Evolutionary conservation across 2,797 vertebrate species (phyloP).

Genomic region (Pterois miles): DNA sequence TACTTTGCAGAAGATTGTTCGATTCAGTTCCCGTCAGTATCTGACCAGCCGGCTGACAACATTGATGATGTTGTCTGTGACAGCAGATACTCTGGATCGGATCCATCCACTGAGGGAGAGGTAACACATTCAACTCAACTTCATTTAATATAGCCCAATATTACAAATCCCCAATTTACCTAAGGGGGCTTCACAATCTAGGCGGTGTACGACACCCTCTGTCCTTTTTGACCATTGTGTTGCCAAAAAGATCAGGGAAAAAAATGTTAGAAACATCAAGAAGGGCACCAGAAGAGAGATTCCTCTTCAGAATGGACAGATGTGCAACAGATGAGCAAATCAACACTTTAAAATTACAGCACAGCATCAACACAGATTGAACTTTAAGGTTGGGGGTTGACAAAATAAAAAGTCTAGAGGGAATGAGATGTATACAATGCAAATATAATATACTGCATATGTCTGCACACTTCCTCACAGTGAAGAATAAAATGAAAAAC

Average conservation of each 20-base stretch:
- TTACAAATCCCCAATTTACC: not conserved
- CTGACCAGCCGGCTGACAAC: slow-evolving; percentile 75
- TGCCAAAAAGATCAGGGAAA: too few relatives aligned
- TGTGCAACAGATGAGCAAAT: too few relatives aligned
- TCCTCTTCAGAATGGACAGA: not conserved
- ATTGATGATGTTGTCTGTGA: slow-evolving; percentile 89
- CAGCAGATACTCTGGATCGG: slow-evolving; percentile 88
- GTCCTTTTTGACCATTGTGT: too few relatives aligned
- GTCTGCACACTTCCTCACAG: too few relatives aligned
- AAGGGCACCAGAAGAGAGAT: not conserved
- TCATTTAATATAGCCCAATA: not conserved
- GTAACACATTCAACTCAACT: slow-evolving; percentile 56
- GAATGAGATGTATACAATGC: too few relatives aligned
- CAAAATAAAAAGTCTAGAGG: too few relatives aligned
- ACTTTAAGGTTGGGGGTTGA: too few relatives aligned
- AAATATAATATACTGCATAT: too few relatives aligned
- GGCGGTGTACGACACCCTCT: not conserved
- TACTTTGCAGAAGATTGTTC: slow-evolving; percentile 91
- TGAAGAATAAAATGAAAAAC: too few relatives aligned
- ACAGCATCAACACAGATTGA: too few relatives aligned
- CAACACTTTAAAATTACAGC: too few relatives aligned
- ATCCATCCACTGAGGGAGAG: slow-evolving; percentile 91
- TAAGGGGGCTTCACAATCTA: not conserved
- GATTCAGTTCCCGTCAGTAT: slow-evolving; percentile 84
- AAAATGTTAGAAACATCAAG: too few relatives aligned